These are phyloP conservation scores for Bubo scandiacus DNA, from an alignment of 2,113 vertebrate species.

Conservation along the genomic window DNA sequence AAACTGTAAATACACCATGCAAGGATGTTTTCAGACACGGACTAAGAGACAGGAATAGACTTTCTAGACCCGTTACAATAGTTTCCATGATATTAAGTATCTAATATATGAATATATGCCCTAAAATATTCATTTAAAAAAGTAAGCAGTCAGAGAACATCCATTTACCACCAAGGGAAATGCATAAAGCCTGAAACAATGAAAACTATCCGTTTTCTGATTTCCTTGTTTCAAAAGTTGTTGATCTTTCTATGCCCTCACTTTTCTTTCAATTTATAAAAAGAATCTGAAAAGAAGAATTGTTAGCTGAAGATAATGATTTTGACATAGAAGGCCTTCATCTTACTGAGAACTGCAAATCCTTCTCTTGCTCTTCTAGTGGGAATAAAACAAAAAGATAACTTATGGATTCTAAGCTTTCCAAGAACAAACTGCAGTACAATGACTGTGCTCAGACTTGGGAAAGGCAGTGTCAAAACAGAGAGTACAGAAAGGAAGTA, in stretches of 20 bases:
- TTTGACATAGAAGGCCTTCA: conserved; percentile 54
- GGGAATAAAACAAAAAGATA: conserved; percentile 49
- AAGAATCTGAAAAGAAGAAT: conserved; percentile 45
- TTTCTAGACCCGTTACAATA: neutral
- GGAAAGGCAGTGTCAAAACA: conserved; percentile 9
- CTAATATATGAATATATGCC: neutral
- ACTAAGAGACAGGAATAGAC: neutral
- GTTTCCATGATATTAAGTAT: neutral
- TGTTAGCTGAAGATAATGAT: conserved; percentile 67
- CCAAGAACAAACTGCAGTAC: conserved; percentile 21
- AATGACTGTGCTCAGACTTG: neutral
- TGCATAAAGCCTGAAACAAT: conserved; percentile 25
- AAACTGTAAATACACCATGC: neutral
- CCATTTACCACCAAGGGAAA: conserved; percentile 27
- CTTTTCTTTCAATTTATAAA: conserved; percentile 59
- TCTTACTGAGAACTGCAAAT: conserved; percentile 46
- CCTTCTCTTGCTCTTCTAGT: conserved; percentile 24
- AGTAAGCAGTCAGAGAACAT: conserved; percentile 33
- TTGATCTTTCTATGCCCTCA: conserved; percentile 59
- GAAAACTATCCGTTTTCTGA: conserved; percentile 7
- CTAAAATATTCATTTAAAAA: conserved; percentile 45
- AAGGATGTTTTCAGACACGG: neutral
- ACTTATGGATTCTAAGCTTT: conserved; percentile 27
- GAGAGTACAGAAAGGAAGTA: neutral
- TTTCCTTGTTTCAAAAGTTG: conserved; percentile 56